Evolutionary conservation across 2,113 vertebrate species (phyloP).

Genomic region (Plecturocebus donacophilus): DNA sequence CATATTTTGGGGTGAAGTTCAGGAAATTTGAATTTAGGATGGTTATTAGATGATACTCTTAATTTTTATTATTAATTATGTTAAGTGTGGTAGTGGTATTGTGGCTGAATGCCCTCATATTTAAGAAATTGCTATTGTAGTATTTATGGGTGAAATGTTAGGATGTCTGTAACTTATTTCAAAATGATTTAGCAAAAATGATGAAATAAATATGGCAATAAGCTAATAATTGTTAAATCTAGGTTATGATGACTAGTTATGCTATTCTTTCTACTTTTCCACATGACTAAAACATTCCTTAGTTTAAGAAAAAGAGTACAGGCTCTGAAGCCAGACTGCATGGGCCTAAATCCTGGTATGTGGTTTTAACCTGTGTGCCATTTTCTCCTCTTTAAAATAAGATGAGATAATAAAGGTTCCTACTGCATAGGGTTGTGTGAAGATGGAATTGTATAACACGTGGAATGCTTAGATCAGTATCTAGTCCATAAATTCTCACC

Average conservation of each 20-base stretch:
- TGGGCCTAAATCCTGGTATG: background rate
- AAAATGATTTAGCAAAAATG: constrained; percentile 24
- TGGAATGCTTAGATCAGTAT: background rate
- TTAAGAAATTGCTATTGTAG: background rate
- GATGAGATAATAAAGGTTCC: background rate
- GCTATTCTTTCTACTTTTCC: background rate
- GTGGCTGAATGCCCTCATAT: background rate
- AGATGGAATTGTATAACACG: background rate
- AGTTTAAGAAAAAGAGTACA: background rate
- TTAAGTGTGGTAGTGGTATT: background rate
- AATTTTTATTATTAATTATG: constrained; percentile 20
- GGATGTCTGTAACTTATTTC: background rate
- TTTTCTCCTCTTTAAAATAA: constrained; percentile 11
- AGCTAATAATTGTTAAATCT: constrained; percentile 26
- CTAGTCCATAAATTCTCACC: background rate
- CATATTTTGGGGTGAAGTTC: background rate
- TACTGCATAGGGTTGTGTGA: background rate
- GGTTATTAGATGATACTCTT: background rate
- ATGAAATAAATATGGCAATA: background rate
- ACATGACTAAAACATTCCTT: constrained; percentile 39
- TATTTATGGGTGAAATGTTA: constrained; percentile 10
- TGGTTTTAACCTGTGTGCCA: background rate
- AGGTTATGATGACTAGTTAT: background rate
- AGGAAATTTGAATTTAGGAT: background rate
- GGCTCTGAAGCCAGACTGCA: background rate